Conservation (phyloP, 2,113 vertebrate species). For the Rattus rattus region DNA sequence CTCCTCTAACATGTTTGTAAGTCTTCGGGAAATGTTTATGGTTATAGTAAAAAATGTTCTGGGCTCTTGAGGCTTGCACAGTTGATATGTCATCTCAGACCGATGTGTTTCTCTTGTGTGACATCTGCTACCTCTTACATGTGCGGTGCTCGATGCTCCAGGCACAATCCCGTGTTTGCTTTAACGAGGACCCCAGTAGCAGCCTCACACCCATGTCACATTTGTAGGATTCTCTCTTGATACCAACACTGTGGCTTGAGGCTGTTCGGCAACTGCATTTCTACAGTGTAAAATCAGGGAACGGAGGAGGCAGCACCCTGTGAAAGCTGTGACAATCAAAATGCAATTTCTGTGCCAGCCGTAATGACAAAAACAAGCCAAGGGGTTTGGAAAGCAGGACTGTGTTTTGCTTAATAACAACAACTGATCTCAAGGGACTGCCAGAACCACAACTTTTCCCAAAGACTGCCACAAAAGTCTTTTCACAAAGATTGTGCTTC, state of each 20-base stretch:
- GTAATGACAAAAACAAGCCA: not conserved
- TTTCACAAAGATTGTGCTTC: not conserved
- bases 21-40: not conserved
- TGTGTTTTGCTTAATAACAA: not conserved
- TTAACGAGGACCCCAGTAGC: not conserved
- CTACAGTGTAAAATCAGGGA: not conserved
- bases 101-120: not conserved
- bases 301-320: not conserved
- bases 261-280: not conserved
- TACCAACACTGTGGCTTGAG: not conserved
- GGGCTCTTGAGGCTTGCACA: not conserved
- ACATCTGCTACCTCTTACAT: not conserved
- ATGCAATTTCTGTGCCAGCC: not conserved
- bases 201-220: not conserved
- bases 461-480: not conserved
- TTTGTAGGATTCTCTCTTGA: not conserved
- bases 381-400: not conserved
- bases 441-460: not conserved
- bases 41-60: not conserved
- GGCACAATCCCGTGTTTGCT: not conserved
- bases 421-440: not conserved
- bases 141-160: not conserved
- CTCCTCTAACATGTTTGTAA: not conserved
- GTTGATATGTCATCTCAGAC: not conserved
- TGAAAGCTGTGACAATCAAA: not conserved